phyloP scores from a whole-genome alignment of 2,113 vertebrate species.

The Urocynchramus pylzowi region DNA sequence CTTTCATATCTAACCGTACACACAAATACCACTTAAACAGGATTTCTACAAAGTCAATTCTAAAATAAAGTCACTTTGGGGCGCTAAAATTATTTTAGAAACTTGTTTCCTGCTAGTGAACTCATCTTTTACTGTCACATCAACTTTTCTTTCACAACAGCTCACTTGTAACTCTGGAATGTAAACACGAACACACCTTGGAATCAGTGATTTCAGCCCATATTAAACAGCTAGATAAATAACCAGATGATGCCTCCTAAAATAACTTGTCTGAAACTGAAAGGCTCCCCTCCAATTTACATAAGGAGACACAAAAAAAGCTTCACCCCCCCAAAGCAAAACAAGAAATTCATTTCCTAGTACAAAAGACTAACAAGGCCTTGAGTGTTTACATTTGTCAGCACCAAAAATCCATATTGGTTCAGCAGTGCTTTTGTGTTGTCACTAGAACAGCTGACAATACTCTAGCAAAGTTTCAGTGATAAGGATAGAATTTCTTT shows the following conservation, averaged over 20 bases:
- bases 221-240: not conserved
- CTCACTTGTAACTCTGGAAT: not conserved
- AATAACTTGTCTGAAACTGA: not conserved
- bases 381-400: not conserved
- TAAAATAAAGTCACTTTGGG: not conserved
- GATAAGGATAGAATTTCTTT: not conserved
- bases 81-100: not conserved
- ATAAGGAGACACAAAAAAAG: not conserved
- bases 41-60: not conserved
- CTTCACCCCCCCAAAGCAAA: not conserved
- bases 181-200: not conserved
- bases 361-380: not conserved
- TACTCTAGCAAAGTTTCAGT: not conserved
- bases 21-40: not conserved
- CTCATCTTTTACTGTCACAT: not conserved
- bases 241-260: not conserved
- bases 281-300: not conserved
- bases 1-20: not conserved
- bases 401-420: not conserved
- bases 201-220: not conserved
- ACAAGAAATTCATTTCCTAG: not conserved
- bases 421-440: not conserved
- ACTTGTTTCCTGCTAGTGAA: not conserved
- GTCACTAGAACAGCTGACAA: not conserved
- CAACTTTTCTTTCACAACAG: not conserved